Conservation (phyloP, 2,888 invertebrate species). For the Empis livida region DNA sequence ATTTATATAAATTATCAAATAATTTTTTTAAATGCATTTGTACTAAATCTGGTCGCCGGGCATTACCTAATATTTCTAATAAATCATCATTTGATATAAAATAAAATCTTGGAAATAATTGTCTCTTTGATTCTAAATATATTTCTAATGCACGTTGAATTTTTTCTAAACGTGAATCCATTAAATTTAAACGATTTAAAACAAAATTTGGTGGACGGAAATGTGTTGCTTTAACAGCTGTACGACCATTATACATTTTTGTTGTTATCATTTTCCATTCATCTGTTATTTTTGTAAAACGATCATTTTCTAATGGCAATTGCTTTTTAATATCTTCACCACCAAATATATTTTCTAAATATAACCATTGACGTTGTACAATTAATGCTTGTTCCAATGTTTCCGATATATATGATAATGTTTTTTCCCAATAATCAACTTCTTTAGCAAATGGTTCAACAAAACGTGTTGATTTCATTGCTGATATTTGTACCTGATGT, state of each 20-base stretch:
- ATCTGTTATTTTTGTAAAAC: slow-evolving; percentile 58
- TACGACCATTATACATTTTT: slow-evolving; percentile 30
- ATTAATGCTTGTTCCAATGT: slow-evolving; percentile 64
- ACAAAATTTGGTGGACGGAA: slow-evolving; percentile 47
- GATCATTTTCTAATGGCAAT: slow-evolving; percentile 59
- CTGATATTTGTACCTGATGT: slow-evolving; percentile 67
- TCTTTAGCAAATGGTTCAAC: slow-evolving; percentile 74
- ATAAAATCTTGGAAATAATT: slow-evolving; percentile 72
- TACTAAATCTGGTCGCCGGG: slow-evolving; percentile 67
- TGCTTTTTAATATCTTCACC: slow-evolving; percentile 81
- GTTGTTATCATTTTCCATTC: slow-evolving; percentile 57
- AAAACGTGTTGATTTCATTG: slow-evolving; percentile 78
- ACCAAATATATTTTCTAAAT: slow-evolving; percentile 76
- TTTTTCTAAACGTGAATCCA: slow-evolving; percentile 63
- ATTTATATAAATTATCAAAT: slow-evolving; percentile 70
- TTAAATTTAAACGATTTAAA: slow-evolving; percentile 51
- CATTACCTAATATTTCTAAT: slow-evolving; percentile 70
- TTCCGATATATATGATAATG: slow-evolving; percentile 68
- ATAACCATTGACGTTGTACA: slow-evolving; percentile 76
- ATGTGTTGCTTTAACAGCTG: slow-evolving; percentile 50
- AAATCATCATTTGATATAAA: slow-evolving; percentile 67
- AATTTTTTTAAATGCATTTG: slow-evolving; percentile 80
- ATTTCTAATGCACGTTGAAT: slow-evolving; percentile 74
- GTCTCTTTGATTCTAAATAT: slow-evolving; percentile 80
- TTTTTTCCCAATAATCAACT: slow-evolving; percentile 79